A percentile compares a stretch with the other conserved stretches of the same genome.
These are phyloP conservation scores for Parazoanthus darwini DNA, from an alignment of 92 coral and sea anemone species.

Conservation along the genomic window DNA sequence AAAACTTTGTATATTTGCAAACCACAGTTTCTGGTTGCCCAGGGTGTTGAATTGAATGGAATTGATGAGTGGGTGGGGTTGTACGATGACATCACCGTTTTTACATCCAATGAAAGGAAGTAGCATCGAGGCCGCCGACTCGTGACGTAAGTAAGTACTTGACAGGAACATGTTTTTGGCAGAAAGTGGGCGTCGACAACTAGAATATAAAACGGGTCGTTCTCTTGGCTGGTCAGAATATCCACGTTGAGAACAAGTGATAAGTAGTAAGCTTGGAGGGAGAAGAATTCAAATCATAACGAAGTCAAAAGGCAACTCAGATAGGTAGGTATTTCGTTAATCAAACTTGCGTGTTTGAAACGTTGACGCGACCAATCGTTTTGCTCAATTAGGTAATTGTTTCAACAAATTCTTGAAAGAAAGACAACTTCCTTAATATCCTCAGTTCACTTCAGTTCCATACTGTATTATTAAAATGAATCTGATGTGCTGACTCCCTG, in stretches of 20 bases:
- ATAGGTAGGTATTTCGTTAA: neutral
- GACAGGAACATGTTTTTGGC: neutral
- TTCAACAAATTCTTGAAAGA: neutral
- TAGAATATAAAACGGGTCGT: neutral
- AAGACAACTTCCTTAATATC: neutral
- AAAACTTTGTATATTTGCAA: neutral
- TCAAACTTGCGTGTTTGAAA: neutral
- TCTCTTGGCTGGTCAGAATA: neutral
- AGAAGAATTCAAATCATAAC: neutral
- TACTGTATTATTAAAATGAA: neutral
- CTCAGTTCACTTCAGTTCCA: neutral
- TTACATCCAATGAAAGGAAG: conserved; percentile 6
- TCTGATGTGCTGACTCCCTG: no score
- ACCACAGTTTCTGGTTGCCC: conserved; percentile 12
- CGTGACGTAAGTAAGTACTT: neutral
- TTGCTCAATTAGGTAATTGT: no score
- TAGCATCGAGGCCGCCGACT: neutral
- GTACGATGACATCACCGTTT: conserved; percentile 1
- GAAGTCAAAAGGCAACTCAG: neutral
- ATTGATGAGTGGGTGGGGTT: conserved; percentile 12
- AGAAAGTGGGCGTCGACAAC: neutral
- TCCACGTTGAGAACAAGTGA: neutral
- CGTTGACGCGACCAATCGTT: neutral
- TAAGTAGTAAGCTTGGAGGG: neutral
- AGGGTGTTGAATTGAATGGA: conserved; percentile 22